A percentile compares a stretch with the other conserved stretches of the same genome.
Conservation (phyloP, 2,797 vertebrate species). For the Fratercula arctica region DNA sequence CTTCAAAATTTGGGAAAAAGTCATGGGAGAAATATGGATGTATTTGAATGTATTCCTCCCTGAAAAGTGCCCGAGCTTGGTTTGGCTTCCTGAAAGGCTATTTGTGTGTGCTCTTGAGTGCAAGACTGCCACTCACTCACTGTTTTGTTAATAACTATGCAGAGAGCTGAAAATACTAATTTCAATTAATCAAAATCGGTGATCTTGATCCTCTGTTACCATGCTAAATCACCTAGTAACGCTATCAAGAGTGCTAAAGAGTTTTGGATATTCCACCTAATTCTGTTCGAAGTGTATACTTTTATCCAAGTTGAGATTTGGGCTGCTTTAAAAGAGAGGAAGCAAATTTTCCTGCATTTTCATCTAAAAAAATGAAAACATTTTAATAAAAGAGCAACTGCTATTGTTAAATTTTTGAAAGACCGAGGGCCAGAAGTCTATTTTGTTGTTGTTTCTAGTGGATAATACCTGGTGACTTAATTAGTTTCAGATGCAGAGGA, state of each 20-base stretch:
- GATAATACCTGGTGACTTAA: background rate
- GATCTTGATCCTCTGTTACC: background rate
- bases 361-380: background rate
- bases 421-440: fast-evolving
- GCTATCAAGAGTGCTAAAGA: background rate
- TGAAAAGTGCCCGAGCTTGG: background rate
- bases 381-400: background rate
- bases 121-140: background rate
- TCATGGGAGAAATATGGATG: background rate
- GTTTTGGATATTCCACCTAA: background rate
- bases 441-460: background rate
- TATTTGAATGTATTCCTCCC: background rate
- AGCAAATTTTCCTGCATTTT: background rate
- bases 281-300: background rate
- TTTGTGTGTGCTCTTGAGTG: background rate
- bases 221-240: background rate
- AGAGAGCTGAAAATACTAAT: background rate
- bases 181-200: background rate
- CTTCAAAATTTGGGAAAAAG: background rate
- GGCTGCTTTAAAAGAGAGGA: background rate
- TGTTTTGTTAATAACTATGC: background rate
- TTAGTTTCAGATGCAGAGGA: background rate
- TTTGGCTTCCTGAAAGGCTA: background rate
- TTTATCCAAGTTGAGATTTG: background rate
- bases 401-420: background rate